These are phyloP conservation scores for Tenebrosternarchus preto DNA, from an alignment of 2,113 vertebrate species.

Conservation along the genomic window DNA sequence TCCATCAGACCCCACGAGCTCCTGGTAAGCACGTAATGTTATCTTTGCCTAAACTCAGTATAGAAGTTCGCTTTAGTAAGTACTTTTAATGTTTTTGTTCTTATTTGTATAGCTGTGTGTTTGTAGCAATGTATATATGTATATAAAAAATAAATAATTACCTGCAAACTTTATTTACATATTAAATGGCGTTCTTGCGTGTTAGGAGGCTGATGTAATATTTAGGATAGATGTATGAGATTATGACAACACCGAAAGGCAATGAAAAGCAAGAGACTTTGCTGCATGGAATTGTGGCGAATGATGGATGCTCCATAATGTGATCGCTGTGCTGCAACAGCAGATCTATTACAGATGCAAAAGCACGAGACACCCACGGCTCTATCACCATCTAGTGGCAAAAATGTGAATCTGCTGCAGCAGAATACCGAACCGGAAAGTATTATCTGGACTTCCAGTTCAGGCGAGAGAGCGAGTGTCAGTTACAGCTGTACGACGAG, in stretches of 20 bases:
- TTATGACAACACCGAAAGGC: neutral
- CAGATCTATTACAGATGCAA: conserved; percentile 1
- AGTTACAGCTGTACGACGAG: too few species aligned
- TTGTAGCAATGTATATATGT: too few species aligned
- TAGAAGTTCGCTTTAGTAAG: neutral
- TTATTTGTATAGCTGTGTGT: too few species aligned
- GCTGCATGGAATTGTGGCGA: neutral
- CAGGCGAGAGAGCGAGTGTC: too few species aligned
- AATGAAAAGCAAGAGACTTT: neutral
- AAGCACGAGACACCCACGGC: conserved; percentile 43
- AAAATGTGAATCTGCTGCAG: conserved; percentile 65
- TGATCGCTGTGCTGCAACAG: neutral
- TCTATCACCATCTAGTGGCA: conserved; percentile 83
- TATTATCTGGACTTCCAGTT: conserved; percentile 14
- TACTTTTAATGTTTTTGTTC: too few species aligned
- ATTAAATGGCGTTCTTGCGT: neutral
- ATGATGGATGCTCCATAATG: conserved; percentile 49
- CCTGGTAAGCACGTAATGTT: conserved; percentile 82
- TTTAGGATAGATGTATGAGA: neutral
- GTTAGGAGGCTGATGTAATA: neutral
- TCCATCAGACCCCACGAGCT: conserved; percentile 93
- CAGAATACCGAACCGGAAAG: neutral
- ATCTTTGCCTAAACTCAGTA: neutral
- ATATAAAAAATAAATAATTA: too few species aligned
- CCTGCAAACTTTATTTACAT: neutral